These are phyloP conservation scores for Eumeta japonica DNA, from an alignment of 1,140 invertebrate species.

Conservation along the genomic window DNA sequence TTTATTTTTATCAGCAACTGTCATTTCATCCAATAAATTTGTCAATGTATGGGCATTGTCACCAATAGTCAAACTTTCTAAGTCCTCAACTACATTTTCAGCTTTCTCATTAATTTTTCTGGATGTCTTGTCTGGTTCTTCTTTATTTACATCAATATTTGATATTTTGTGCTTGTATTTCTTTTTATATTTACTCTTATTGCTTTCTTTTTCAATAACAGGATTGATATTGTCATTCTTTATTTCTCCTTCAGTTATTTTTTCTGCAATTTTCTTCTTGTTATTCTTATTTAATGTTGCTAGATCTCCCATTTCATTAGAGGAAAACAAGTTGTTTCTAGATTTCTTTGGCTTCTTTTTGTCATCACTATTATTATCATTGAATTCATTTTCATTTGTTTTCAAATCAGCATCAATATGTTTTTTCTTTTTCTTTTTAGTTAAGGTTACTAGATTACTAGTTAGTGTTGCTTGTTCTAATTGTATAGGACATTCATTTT, in stretches of 20 bases:
- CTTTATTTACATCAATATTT: not conserved
- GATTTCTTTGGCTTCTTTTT: constrained; percentile 3
- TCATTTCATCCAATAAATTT: constrained; percentile 38
- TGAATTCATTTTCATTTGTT: not conserved
- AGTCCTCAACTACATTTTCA: constrained; percentile 30
- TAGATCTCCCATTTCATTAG: no score
- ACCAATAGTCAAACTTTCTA: constrained; percentile 41
- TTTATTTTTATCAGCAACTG: constrained; percentile 34
- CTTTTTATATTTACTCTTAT: not conserved
- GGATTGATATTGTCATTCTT: not conserved
- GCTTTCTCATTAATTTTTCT: constrained; percentile 21
- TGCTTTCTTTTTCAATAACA: not conserved
- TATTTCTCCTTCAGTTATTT: not conserved
- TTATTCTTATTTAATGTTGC: no score
- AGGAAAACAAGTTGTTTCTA: no score
- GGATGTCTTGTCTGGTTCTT: constrained; percentile 16
- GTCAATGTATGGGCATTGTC: constrained; percentile 38
- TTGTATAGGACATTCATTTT: no score
- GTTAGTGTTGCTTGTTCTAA: no score
- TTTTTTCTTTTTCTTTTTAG: no score
- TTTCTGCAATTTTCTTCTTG: not conserved
- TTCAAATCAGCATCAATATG: no score
- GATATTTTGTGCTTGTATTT: not conserved
- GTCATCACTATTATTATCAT: not conserved
- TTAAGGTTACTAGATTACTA: no score